Evolutionary conservation across 2,888 invertebrate genomes (phyloP).

Genomic region (Antheraea assamensis): DNA sequence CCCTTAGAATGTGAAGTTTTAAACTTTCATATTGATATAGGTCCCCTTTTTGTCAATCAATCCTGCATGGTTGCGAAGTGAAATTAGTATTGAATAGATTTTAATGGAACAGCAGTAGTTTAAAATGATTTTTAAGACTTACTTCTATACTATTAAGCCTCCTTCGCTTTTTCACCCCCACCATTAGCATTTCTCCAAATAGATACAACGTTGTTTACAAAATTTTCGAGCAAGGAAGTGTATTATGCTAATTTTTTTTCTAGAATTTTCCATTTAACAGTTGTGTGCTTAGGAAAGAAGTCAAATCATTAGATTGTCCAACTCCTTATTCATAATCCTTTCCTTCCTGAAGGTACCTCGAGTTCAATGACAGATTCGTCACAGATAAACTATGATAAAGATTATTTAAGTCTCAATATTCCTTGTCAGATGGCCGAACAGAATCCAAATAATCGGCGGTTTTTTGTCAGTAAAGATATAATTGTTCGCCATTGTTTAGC

Average conservation of each 20-base stretch:
- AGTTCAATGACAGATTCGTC: constrained; percentile 34
- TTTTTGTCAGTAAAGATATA: not conserved
- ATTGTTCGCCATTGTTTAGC: not conserved
- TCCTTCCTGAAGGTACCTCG: constrained; percentile 43
- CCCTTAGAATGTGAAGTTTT: not conserved
- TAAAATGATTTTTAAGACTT: not conserved
- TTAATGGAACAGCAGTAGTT: not conserved
- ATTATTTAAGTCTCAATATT: not conserved
- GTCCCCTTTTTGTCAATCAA: not conserved
- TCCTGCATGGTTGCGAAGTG: not conserved
- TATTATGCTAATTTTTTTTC: not conserved
- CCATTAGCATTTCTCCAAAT: not conserved
- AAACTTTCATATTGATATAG: not conserved
- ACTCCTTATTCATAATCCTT: constrained; percentile 20
- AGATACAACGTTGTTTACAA: not conserved
- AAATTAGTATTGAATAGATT: not conserved
- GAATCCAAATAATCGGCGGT: not conserved
- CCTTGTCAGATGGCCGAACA: not conserved
- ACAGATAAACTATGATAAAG: constrained; percentile 34
- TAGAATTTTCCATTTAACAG: not conserved
- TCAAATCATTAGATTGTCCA: constrained; percentile 17
- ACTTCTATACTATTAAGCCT: not conserved
- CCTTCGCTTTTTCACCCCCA: not conserved
- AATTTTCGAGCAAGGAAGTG: not conserved
- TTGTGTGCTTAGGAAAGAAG: not conserved